Percentiles rank a stretch among this genome's conserved stretches.
Evolutionary conservation across 2,113 vertebrate genomes (phyloP).

Genomic region (Nothoprocta perdicaria): DNA sequence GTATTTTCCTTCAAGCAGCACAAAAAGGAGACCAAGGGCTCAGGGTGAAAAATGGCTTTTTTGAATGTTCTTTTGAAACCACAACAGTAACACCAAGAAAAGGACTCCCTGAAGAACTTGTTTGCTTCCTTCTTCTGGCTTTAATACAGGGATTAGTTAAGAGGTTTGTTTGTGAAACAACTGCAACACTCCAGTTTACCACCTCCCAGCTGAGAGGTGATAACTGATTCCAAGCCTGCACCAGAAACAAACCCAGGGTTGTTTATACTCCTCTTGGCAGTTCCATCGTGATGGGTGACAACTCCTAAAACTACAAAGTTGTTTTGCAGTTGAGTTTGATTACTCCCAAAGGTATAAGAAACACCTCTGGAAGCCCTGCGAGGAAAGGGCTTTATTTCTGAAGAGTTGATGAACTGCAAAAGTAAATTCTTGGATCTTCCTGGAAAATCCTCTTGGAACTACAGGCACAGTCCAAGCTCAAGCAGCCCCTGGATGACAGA

Average conservation of each 20-base stretch:
- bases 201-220: slow-evolving; percentile 19
- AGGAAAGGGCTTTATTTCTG: neutral
- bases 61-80: slow-evolving; percentile 42
- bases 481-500: neutral
- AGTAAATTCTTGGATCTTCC: neutral
- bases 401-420: neutral
- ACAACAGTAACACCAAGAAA: slow-evolving; percentile 1
- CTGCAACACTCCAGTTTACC: neutral
- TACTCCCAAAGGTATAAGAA: neutral
- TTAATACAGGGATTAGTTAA: slow-evolving; percentile 26
- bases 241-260: slow-evolving; percentile 23
- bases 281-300: slow-evolving; percentile 23
- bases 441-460: neutral
- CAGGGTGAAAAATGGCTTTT: slow-evolving; percentile 1
- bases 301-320: slow-evolving; percentile 8
- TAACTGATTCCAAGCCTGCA: slow-evolving; percentile 16
- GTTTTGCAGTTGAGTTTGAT: neutral
- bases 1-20: neutral
- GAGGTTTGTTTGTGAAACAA: slow-evolving; percentile 60
- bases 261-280: slow-evolving; percentile 26
- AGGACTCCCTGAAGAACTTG: slow-evolving; percentile 47
- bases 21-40: neutral
- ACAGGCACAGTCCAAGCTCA: neutral
- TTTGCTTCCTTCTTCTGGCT: slow-evolving; percentile 48
- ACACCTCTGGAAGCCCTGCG: neutral